Evolutionary conservation across 2,888 invertebrate genomes (phyloP), one percentile per base, ranked within the genome.

Genomic region (Lepidonotus clava): DNA sequence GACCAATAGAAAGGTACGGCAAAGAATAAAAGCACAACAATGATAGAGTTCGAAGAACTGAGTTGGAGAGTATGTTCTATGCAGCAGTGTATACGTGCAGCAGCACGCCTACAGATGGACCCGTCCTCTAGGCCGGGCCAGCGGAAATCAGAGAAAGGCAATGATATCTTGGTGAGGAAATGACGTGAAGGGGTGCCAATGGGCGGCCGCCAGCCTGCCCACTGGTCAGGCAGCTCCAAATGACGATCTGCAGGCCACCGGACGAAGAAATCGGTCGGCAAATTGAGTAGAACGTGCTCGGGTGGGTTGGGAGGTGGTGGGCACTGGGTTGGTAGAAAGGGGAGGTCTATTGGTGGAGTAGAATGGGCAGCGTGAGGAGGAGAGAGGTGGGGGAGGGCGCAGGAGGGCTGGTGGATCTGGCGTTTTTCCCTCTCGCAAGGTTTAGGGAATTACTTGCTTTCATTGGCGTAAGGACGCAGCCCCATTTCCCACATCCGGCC

Each of bases 401-500:
- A n/a, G 56, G 5, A 56, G 5, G 56, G 56, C 5, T 8, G 56
- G 56, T 8, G 11, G n/a, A 24, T 8, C 14, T 11, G 56, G 56
- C 5, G 56, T 46, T 46, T 46, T 46, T 46, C 46, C 18, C 8
- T 18, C 6, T 6, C 46, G 8, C 46, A 18, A 18, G 8, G 46
- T 46, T 18, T 46, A 46, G 18, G 46, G 46, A 18, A 46, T 28
- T 11, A 11, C 61, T 14, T 11, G 61, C 28, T 24, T 61, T n/a
- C n/a, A n/a, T n/a, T n/a, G n/a, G n/a, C n/a, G n/a, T n/a, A n/a
- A n/a, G n/a, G n/a, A n/a, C n/a, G n/a, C n/a, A n/a, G n/a, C n/a
- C n/a, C 61, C 61, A 61, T 61, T 61, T 61, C 61, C 71, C 34
- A 38, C 71, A 11, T 71, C 34, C 71, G 36, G n/a, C 36, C 4